A percentile compares a stretch with the other conserved stretches of the same genome.
Evolutionary conservation across 2,888 invertebrate genomes (phyloP).

Genomic region (Synergus japonicus): DNA sequence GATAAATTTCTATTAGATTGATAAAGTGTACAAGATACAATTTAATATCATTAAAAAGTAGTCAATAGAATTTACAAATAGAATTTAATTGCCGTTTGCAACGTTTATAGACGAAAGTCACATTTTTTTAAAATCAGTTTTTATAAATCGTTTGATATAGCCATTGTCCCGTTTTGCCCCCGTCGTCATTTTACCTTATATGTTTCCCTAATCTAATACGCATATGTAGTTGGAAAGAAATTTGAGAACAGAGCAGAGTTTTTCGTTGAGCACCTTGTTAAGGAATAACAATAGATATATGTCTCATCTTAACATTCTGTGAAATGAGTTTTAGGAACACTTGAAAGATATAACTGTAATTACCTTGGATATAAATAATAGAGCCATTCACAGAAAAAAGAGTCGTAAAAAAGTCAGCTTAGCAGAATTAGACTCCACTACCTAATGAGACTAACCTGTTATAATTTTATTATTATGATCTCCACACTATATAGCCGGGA

Average conservation of each 20-base stretch:
- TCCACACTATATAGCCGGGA: slow-evolving; percentile 4
- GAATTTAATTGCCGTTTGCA: too few relatives aligned
- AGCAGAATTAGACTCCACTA: slow-evolving; percentile 34
- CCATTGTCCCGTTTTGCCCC: too few relatives aligned
- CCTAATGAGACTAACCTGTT: slow-evolving; percentile 38
- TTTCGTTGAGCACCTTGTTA: neutral
- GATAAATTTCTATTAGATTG: slow-evolving; percentile 5
- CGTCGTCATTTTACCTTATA: too few relatives aligned
- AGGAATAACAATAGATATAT: neutral
- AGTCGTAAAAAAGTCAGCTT: slow-evolving; percentile 17
- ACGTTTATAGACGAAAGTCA: too few relatives aligned
- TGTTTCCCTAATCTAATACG: too few relatives aligned
- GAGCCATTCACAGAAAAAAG: slow-evolving; percentile 15
- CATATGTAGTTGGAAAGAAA: too few relatives aligned
- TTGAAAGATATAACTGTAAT: neutral
- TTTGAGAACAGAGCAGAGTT: neutral
- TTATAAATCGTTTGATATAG: too few relatives aligned
- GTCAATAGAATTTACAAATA: neutral
- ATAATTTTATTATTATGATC: slow-evolving; percentile 32
- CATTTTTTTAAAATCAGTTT: too few relatives aligned
- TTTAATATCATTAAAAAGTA: neutral
- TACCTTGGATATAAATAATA: slow-evolving; percentile 9
- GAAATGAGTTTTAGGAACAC: neutral
- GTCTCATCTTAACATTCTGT: neutral
- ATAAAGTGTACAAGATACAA: neutral